Percentiles rank a stretch among this genome's conserved stretches.
Conservation (phyloP, 37 sponge, comb jelly and placozoan species). For the Agelas oroides region DNA sequence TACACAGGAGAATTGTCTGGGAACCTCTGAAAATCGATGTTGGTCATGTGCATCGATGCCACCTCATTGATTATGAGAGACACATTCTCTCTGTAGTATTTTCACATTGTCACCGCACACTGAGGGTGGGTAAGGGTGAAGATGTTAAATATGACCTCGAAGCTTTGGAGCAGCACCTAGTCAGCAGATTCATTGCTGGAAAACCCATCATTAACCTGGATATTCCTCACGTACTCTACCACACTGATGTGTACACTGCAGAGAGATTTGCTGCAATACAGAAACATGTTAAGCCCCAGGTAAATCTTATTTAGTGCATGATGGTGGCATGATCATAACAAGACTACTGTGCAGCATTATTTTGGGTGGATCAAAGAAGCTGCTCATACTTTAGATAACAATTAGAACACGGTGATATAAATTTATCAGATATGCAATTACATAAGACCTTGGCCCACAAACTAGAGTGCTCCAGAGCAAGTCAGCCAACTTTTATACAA, state of each 20-base stretch:
- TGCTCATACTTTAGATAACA: too few relatives aligned
- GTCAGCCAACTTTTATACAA: too few relatives aligned
- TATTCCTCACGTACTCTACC: slow-evolving; percentile 47
- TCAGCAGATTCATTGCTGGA: slow-evolving; percentile 66
- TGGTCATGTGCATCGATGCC: slow-evolving; percentile 48
- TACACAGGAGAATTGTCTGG: too few relatives aligned
- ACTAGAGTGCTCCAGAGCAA: too few relatives aligned
- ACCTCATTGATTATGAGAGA: slow-evolving; percentile 67
- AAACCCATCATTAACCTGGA: slow-evolving; percentile 57
- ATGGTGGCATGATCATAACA: too few relatives aligned
- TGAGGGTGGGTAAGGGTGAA: slow-evolving; percentile 51
- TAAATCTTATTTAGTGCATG: too few relatives aligned
- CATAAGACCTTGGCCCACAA: too few relatives aligned
- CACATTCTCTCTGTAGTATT: slow-evolving; percentile 62
- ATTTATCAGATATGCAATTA: too few relatives aligned
- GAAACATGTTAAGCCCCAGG: slow-evolving; percentile 49
- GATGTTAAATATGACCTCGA: slow-evolving; percentile 62
- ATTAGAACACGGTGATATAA: neutral
- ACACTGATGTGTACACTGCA: slow-evolving; percentile 48
- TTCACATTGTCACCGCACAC: slow-evolving; percentile 72
- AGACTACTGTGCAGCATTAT: too few relatives aligned
- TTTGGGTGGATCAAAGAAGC: too few relatives aligned
- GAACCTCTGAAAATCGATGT: neutral
- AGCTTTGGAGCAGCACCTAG: slow-evolving; percentile 73
- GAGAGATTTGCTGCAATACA: slow-evolving; percentile 26